Evolutionary conservation across 1,140 invertebrate genomes (phyloP).

Genomic region (Magallana angulata): DNA sequence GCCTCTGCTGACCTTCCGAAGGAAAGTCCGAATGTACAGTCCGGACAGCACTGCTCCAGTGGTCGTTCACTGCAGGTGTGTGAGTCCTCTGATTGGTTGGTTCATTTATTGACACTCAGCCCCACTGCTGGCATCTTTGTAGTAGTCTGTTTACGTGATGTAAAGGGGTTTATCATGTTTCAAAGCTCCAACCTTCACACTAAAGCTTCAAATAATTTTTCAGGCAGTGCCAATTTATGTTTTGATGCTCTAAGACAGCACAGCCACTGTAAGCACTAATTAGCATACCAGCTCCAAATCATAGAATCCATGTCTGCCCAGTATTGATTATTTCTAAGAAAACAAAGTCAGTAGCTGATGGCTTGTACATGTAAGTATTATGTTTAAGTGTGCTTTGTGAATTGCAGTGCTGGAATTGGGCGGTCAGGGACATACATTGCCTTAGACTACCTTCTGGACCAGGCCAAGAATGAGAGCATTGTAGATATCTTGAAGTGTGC

Average conservation of each 20-base stretch:
- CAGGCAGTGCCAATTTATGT: background rate
- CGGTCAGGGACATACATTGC: constrained; percentile 92
- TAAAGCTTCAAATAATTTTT: too few species aligned
- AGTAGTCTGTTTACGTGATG: too few species aligned
- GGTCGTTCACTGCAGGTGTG: constrained; percentile 76
- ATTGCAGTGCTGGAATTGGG: constrained; percentile 78
- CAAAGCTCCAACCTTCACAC: background rate
- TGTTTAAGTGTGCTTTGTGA: background rate
- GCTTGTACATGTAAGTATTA: too few species aligned
- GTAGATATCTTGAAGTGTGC: constrained; percentile 99
- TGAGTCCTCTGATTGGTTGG: background rate
- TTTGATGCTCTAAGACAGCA: background rate
- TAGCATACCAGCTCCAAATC: too few species aligned
- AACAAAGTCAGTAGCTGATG: too few species aligned
- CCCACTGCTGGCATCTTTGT: too few species aligned
- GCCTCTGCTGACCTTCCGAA: constrained; percentile 83
- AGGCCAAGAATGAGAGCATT: constrained; percentile 90
- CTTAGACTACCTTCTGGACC: constrained; percentile 97
- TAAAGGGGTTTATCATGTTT: background rate
- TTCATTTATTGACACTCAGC: too few species aligned
- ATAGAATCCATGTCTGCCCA: too few species aligned
- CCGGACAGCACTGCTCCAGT: constrained; percentile 72
- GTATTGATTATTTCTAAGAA: too few species aligned
- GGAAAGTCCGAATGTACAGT: constrained; percentile 79
- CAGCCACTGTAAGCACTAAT: too few species aligned